A percentile compares a stretch with the other conserved stretches of the same genome.
Conservation (phyloP, 2,797 vertebrate genomes). For the Sparidentex hasta region DNA sequence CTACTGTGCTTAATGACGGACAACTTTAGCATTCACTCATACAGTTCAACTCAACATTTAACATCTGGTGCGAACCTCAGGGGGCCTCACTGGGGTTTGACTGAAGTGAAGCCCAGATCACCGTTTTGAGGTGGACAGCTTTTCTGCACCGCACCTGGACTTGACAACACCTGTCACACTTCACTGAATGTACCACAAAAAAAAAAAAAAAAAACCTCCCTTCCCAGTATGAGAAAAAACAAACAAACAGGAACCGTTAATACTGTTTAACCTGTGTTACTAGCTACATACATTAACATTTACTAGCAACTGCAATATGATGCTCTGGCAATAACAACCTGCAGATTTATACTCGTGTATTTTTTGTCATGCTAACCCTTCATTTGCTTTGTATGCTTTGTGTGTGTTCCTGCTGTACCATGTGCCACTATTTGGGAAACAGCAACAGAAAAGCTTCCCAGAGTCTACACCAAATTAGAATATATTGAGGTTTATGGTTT, state of each 20-base stretch:
- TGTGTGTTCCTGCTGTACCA: constrained; percentile 10
- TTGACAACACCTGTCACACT: constrained; percentile 72
- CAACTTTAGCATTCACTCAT: constrained; percentile 7
- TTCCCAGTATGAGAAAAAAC: neutral
- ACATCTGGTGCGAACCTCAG: constrained; percentile 55
- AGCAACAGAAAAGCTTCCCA: constrained; percentile 45
- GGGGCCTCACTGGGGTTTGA: constrained; percentile 49
- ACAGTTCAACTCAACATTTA: constrained; percentile 48
- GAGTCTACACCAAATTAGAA: constrained; percentile 39
- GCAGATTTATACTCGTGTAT: constrained; percentile 38
- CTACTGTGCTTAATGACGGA: constrained; percentile 16
- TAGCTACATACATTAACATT: neutral
- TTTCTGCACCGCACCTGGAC: constrained; percentile 56
- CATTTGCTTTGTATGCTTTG: constrained; percentile 39
- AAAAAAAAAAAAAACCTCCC: constrained; percentile 2
- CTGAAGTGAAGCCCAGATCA: constrained; percentile 62
- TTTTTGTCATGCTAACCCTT: constrained; percentile 53
- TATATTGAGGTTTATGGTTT: constrained; percentile 62
- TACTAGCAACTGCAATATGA: constrained; percentile 1
- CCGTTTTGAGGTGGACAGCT: constrained; percentile 52
- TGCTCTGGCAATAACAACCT: constrained; percentile 35
- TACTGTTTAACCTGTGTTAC: neutral
- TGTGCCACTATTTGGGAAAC: constrained; percentile 37
- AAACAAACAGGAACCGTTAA: neutral
- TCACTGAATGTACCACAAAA: constrained; percentile 32